phyloP scores from a whole-genome alignment of 2,888 invertebrate genomes.

The Patella caerulea region DNA sequence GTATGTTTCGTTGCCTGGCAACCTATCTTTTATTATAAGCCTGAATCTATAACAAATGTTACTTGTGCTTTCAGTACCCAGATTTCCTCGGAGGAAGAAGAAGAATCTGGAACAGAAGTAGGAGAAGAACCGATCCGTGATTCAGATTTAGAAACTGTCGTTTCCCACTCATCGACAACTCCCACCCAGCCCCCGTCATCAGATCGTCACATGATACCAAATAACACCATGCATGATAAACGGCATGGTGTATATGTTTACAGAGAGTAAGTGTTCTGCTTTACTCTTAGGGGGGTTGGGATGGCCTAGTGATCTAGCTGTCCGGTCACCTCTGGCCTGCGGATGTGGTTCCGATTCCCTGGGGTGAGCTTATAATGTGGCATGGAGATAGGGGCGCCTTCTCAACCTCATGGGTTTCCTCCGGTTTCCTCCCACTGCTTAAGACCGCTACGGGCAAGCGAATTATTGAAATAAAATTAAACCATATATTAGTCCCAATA shows the following conservation, averaged over 20 bases:
- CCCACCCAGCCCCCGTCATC: background rate
- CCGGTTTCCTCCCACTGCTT: too few species aligned
- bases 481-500: too few species aligned
- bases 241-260: slow-evolving; percentile 67
- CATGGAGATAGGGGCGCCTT: too few species aligned
- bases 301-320: too few species aligned
- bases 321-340: too few species aligned
- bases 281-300: too few species aligned
- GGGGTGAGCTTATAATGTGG: too few species aligned
- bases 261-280: slow-evolving; percentile 62
- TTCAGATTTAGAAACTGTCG: slow-evolving; percentile 29
- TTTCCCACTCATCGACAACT: background rate
- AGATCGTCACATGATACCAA: slow-evolving; percentile 16
- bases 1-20: too few species aligned
- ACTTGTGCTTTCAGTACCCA: background rate
- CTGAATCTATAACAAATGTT: background rate
- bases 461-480: too few species aligned
- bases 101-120: slow-evolving; percentile 78
- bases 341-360: too few species aligned
- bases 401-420: too few species aligned
- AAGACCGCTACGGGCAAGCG: too few species aligned
- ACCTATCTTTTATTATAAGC: background rate
- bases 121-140: slow-evolving; percentile 23
- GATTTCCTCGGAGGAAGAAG: slow-evolving; percentile 23
- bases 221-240: slow-evolving; percentile 45